These are phyloP conservation scores for Drosophila prolongata DNA, from an alignment of 2,888 invertebrate genomes.

Conservation along the genomic window DNA sequence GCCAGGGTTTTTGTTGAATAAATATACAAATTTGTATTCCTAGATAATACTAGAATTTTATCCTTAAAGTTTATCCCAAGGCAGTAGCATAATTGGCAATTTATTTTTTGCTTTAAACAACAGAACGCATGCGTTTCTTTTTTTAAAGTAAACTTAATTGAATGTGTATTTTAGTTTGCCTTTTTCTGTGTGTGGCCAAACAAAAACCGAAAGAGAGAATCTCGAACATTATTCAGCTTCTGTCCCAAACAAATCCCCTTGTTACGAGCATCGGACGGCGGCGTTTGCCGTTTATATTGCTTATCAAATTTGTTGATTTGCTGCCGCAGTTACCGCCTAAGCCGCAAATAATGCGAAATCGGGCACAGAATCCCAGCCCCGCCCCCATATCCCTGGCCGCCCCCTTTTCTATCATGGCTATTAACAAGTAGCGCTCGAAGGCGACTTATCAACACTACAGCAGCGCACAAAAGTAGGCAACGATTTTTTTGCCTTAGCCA, in stretches of 20 bases:
- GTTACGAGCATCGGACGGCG: slow-evolving; percentile 52
- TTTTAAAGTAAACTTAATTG: slow-evolving; percentile 4
- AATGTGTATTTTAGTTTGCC: slow-evolving; percentile 13
- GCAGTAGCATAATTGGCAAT: not conserved
- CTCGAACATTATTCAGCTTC: slow-evolving; percentile 13
- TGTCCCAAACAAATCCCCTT: slow-evolving; percentile 58
- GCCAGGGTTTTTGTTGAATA: not conserved
- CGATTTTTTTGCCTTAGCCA: slow-evolving; percentile 34
- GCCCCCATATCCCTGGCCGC: not conserved
- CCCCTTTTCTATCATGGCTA: slow-evolving; percentile 50
- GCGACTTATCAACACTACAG: slow-evolving; percentile 73
- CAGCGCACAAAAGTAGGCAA: slow-evolving; percentile 65
- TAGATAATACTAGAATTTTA: too few relatives aligned
- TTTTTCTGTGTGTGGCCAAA: not conserved
- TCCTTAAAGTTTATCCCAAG: not conserved
- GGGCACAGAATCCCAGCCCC: not conserved
- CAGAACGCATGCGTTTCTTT: not conserved
- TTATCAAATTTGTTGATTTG: slow-evolving; percentile 80
- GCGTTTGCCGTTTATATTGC: slow-evolving; percentile 66
- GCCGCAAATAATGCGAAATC: slow-evolving; percentile 72
- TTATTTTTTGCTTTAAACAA: not conserved
- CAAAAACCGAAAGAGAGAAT: not conserved
- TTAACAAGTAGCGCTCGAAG: slow-evolving; percentile 72
- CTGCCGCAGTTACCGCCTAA: slow-evolving; percentile 65
- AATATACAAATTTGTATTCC: not conserved